phyloP scores from a whole-genome alignment of 2,888 invertebrate species.

The Agonopterix alstromeriana region DNA sequence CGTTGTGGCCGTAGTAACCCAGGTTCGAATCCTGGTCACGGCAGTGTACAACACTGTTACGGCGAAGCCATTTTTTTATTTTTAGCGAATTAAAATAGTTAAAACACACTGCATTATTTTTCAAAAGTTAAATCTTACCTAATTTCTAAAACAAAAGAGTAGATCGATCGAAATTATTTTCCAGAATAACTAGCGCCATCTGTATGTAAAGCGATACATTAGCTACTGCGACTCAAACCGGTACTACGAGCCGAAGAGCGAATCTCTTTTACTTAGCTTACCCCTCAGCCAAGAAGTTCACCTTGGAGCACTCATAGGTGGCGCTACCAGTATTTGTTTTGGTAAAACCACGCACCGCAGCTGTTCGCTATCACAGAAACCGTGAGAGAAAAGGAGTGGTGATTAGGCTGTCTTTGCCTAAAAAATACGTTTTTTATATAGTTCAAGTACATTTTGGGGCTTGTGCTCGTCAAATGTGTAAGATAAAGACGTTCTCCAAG shows the following conservation, averaged over 20 bases:
- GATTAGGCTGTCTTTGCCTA: slow-evolving; percentile 68
- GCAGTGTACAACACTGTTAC: slow-evolving; percentile 48
- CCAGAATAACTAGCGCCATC: too few species aligned
- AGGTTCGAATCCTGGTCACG: slow-evolving; percentile 81
- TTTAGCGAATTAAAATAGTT: background rate
- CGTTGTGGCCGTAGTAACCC: slow-evolving; percentile 87
- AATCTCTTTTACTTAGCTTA: too few species aligned
- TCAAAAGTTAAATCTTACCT: too few species aligned
- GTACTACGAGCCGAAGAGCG: too few species aligned
- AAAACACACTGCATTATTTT: too few species aligned
- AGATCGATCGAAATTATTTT: too few species aligned
- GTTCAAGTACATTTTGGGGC: slow-evolving; percentile 43
- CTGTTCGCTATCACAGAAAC: slow-evolving; percentile 75
- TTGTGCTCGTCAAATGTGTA: slow-evolving; percentile 45
- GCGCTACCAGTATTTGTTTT: slow-evolving; percentile 64
- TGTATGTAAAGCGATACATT: too few species aligned
- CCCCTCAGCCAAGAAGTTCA: too few species aligned
- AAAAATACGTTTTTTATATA: slow-evolving; percentile 67
- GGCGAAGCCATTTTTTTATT: slow-evolving; percentile 37
- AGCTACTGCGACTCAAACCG: too few species aligned
- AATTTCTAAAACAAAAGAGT: too few species aligned
- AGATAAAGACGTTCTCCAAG: slow-evolving; percentile 43
- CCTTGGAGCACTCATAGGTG: slow-evolving; percentile 32
- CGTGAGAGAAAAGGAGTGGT: slow-evolving; percentile 76
- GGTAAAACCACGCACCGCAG: slow-evolving; percentile 68